These are phyloP conservation scores for Atta colombica DNA, from an alignment of 1,140 invertebrate genomes.

Conservation along the genomic window DNA sequence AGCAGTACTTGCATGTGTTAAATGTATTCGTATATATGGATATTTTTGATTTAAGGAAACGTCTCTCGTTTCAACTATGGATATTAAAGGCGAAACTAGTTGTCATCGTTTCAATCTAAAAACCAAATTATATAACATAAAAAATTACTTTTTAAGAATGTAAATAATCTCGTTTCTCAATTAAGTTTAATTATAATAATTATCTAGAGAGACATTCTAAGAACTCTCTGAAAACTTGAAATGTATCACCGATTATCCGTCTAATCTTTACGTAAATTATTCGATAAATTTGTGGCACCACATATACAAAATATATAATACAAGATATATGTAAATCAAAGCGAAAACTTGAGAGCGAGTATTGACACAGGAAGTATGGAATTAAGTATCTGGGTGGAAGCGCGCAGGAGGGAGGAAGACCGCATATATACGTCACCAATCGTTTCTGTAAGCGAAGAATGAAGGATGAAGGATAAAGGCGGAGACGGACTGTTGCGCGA, in stretches of 20 bases:
- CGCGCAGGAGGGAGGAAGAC: neutral
- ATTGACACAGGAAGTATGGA: conserved; percentile 21
- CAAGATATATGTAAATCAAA: neutral
- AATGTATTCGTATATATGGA: neutral
- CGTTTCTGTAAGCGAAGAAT: conserved; percentile 45
- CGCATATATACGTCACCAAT: conserved; percentile 75
- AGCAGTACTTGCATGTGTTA: conserved; percentile 39
- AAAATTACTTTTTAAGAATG: neutral
- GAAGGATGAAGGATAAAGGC: conserved; percentile 47
- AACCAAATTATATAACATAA: neutral
- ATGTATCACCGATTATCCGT: neutral
- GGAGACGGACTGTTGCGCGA: conserved; percentile 32
- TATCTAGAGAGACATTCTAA: neutral
- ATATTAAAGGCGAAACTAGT: neutral
- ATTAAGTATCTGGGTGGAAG: conserved; percentile 77
- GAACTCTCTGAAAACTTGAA: neutral
- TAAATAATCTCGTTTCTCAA: neutral
- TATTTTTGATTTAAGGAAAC: conserved; percentile 14
- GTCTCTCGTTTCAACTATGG: neutral
- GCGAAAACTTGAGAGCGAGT: neutral
- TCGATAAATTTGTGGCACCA: neutral
- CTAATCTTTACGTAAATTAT: conserved; percentile 4
- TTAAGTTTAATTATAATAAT: neutral
- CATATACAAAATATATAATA: conserved; percentile 8
- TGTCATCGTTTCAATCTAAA: neutral